phyloP scores from a whole-genome alignment of 2,888 invertebrate genomes.

The Melikaiella ostensackeni region DNA sequence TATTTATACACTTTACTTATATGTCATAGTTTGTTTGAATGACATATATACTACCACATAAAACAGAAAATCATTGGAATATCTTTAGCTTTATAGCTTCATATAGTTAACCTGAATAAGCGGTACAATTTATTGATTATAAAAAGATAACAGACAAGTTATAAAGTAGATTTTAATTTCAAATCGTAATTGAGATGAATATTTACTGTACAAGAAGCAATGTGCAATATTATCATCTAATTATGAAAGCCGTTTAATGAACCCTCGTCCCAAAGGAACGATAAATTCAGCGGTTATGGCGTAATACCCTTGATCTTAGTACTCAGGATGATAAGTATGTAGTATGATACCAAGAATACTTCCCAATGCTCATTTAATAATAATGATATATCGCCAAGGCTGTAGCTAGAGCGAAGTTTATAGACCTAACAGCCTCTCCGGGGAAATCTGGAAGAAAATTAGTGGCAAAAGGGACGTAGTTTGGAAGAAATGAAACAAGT shows the following conservation, averaged over 20 bases:
- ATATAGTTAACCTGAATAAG: no score
- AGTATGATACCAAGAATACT: conserved; percentile 6
- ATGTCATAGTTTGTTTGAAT: no score
- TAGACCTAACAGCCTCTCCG: conserved; percentile 33
- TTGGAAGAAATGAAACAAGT: conserved; percentile 30
- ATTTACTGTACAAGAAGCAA: background rate
- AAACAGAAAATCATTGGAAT: no score
- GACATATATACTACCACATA: no score
- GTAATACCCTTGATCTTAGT: conserved; percentile 18
- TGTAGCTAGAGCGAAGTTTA: background rate
- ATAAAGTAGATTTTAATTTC: background rate
- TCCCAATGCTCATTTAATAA: conserved; percentile 32
- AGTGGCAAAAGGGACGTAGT: conserved; percentile 34
- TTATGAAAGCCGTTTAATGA: conserved; percentile 18
- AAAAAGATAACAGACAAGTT: background rate
- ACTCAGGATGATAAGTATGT: conserved; percentile 25
- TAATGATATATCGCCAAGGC: conserved; percentile 27
- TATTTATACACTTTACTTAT: no score
- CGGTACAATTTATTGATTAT: background rate
- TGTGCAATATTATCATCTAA: conserved; percentile 6
- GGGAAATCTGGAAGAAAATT: conserved; percentile 39
- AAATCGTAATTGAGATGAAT: background rate
- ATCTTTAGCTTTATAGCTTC: no score
- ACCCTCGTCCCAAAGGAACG: background rate
- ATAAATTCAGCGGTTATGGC: conserved; percentile 18